A percentile compares a stretch with the other conserved stretches of the same genome.
Conservation (phyloP, 2,888 invertebrate genomes). For the Scaptodrosophila latifasciaeformis region DNA sequence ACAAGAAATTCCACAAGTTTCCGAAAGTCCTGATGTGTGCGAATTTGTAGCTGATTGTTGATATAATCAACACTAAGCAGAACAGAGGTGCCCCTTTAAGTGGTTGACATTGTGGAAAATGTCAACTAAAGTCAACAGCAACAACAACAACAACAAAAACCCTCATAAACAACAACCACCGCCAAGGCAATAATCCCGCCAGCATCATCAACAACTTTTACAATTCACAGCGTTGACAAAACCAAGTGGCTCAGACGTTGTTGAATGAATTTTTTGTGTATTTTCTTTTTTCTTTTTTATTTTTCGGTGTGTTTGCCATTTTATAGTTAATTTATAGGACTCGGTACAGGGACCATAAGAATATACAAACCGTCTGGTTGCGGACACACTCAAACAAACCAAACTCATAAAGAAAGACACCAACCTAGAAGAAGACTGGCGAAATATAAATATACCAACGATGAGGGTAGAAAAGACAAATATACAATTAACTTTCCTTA, state of each 20-base stretch:
- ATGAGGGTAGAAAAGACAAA: conserved; percentile 17
- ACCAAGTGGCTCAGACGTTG: too few species aligned
- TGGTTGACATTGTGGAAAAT: conserved; percentile 13
- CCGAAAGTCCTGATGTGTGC: too few species aligned
- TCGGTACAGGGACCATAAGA: conserved; percentile 1
- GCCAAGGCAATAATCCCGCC: conserved; percentile 17
- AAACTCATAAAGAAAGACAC: too few species aligned
- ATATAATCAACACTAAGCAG: neutral
- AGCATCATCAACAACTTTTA: too few species aligned
- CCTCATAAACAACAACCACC: too few species aligned
- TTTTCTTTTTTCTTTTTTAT: conserved; percentile 3
- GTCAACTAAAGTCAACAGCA: too few species aligned
- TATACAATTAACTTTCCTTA: conserved; percentile 22
- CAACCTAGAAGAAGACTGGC: too few species aligned
- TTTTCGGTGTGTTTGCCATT: conserved; percentile 19
- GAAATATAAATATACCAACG: too few species aligned
- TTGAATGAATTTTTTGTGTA: too few species aligned
- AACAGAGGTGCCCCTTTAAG: conserved; percentile 12
- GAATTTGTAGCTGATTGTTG: conserved; percentile 7
- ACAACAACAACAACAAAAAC: too few species aligned
- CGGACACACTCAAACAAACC: neutral
- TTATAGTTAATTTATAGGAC: conserved; percentile 31
- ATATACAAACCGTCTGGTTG: neutral
- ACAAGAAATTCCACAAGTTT: too few species aligned
- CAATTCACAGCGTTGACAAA: too few species aligned